phyloP scores from a whole-genome alignment of 1,140 invertebrate genomes.

The Telenomus remus region DNA sequence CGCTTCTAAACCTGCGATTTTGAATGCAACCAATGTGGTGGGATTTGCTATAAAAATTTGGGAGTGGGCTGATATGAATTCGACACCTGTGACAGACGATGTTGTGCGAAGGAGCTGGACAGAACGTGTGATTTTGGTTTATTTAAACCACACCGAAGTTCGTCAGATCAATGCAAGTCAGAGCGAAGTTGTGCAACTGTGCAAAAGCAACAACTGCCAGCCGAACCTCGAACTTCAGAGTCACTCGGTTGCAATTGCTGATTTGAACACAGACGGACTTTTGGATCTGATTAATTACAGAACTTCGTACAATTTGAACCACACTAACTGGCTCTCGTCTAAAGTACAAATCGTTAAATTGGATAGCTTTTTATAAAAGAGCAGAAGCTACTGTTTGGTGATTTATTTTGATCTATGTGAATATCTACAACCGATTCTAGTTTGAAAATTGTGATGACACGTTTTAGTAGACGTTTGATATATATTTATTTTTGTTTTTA shows the following conservation, averaged over 20 bases:
- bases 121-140: constrained; percentile 84
- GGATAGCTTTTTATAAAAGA: constrained; percentile 59
- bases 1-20: constrained; percentile 81
- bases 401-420: not conserved
- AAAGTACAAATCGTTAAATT: constrained; percentile 70
- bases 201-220: constrained; percentile 80
- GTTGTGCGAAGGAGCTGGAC: constrained; percentile 76
- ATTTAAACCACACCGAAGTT: constrained; percentile 82
- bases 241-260: constrained; percentile 81
- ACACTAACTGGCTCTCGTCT: constrained; percentile 60
- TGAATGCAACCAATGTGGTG: constrained; percentile 75
- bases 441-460: constrained; percentile 31
- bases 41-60: constrained; percentile 88
- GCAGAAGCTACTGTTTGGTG: not conserved
- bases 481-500: constrained; percentile 6
- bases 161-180: constrained; percentile 84
- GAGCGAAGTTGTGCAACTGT: constrained; percentile 83
- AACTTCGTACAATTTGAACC: constrained; percentile 64
- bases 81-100: constrained; percentile 16
- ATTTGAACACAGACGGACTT: constrained; percentile 83
- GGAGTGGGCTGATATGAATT: constrained; percentile 78
- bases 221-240: constrained; percentile 83
- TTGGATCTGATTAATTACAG: constrained; percentile 84
- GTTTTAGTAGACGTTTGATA: constrained; percentile 10
- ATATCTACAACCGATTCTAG: constrained; percentile 17